Evolutionary conservation across 1,140 invertebrate genomes (phyloP), one percentile per base, ranked within the genome.

Genomic region (Cotesia typhae): DNA sequence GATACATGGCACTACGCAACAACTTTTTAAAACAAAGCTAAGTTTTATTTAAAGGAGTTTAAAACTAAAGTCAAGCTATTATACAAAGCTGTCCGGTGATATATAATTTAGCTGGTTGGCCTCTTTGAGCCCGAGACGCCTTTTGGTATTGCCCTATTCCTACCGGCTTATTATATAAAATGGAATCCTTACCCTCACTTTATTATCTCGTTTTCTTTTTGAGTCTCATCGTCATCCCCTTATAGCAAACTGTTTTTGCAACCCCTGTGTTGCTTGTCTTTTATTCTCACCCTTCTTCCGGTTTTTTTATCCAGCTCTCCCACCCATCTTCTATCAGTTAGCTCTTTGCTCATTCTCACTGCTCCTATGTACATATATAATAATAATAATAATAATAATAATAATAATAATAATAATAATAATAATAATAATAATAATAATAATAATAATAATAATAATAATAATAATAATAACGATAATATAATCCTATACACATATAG

Each of bases 91-190:
- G 75, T 74, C 77, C 75, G 51, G 47, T 72, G 72, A 76, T 77
- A 77, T 75, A 78, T 78, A 80, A 80, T 79, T 74, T 79, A 77
- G 74, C 75, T 77, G 75, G 67, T 70, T 66, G 65, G 73, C 75
- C 75, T 79, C 75, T 78, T 78, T 78, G 77, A 79, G 28, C 6
- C 75, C 70, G 61, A 66, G 60, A 55, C 64, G 67, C 57, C 71
- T 28, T 28, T 28, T 28, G 28, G 51, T 71, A 77, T 80, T 78
- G 73, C 77, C 67, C 70, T 66, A 70, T 72, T 78, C 68, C 67
- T 66, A 72, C 73, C 76, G 76, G 78, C 74, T 77, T 66, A 28
- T 28, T 28, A 28, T 63, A 68, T 66, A 71, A 74, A 55, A 37
- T 52, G 37, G 53, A 20, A 36, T 59, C 12, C 57, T 65, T 55